A percentile compares a stretch with the other conserved stretches of the same genome.
Evolutionary conservation across 2,797 vertebrate species (phyloP).

Genomic region (Chelonia mydas): DNA sequence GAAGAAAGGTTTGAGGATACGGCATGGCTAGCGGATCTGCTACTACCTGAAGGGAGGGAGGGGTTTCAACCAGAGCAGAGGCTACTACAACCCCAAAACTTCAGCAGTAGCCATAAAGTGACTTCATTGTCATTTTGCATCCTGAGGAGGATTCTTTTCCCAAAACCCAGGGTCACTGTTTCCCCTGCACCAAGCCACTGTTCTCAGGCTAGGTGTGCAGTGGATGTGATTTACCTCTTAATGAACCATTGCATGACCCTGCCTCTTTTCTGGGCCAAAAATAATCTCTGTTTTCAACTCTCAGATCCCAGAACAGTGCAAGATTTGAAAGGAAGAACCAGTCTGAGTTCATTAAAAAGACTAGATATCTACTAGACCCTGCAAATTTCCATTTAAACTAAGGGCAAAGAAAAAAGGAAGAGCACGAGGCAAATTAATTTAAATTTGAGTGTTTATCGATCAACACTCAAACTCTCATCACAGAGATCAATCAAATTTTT

Average conservation of each 20-base stretch:
- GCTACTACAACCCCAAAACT: accelerated
- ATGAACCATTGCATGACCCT: neutral
- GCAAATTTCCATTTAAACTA: neutral
- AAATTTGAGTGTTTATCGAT: neutral
- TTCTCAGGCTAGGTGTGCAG: too few species aligned
- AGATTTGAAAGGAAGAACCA: neutral
- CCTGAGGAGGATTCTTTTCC: neutral
- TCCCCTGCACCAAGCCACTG: neutral
- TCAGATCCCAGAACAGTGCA: neutral
- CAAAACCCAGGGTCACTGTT: neutral
- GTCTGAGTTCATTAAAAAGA: neutral
- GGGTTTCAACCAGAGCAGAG: neutral
- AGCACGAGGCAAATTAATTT: neutral
- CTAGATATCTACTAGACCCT: neutral
- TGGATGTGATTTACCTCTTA: neutral
- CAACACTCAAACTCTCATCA: neutral
- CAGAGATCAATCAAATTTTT: neutral
- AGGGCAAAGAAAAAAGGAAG: neutral
- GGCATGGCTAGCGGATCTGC: accelerated
- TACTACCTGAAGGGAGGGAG: neutral
- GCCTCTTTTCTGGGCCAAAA: neutral
- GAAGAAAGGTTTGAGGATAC: neutral
- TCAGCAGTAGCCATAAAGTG: neutral
- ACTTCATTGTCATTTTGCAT: neutral
- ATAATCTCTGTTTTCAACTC: neutral